Conservation (phyloP, 2,888 invertebrate species). For the Drosophila imparisetae region DNA sequence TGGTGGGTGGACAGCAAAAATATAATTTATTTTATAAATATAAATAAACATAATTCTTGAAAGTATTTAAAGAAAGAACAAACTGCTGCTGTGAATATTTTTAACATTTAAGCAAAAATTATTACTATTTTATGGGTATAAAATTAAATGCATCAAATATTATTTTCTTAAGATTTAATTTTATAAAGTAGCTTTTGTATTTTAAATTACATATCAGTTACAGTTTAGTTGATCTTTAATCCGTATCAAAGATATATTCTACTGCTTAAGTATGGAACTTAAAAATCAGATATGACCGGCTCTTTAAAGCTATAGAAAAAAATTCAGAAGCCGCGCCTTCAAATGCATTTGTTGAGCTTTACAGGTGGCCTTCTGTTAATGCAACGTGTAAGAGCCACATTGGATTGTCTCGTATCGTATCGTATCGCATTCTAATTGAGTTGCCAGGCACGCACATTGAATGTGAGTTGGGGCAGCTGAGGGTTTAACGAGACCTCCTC, state of each 20-base stretch:
- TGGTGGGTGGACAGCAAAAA: neutral
- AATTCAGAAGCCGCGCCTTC: slow-evolving; percentile 22
- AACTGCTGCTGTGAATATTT: neutral
- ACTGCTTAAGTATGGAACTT: neutral
- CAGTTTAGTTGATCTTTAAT: neutral
- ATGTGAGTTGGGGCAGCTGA: slow-evolving; percentile 47
- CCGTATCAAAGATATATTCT: neutral
- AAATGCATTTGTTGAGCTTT: slow-evolving; percentile 54
- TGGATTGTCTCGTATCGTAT: slow-evolving; percentile 25
- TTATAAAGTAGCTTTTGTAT: neutral
- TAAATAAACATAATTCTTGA: neutral
- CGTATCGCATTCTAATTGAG: slow-evolving; percentile 61
- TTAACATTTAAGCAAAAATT: neutral
- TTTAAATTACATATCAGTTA: neutral
- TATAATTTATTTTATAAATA: neutral
- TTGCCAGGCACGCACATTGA: slow-evolving; percentile 66
- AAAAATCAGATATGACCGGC: neutral
- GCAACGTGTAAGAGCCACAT: slow-evolving; percentile 19
- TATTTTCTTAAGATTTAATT: no score
- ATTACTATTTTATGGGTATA: neutral
- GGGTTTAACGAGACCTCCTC: slow-evolving; percentile 49
- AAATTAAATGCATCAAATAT: neutral
- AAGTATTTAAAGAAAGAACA: neutral
- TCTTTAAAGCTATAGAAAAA: neutral
- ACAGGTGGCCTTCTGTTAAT: slow-evolving; percentile 30